phyloP scores from a whole-genome alignment of 2,888 invertebrate genomes.

The Alentia gelatinosa region DNA sequence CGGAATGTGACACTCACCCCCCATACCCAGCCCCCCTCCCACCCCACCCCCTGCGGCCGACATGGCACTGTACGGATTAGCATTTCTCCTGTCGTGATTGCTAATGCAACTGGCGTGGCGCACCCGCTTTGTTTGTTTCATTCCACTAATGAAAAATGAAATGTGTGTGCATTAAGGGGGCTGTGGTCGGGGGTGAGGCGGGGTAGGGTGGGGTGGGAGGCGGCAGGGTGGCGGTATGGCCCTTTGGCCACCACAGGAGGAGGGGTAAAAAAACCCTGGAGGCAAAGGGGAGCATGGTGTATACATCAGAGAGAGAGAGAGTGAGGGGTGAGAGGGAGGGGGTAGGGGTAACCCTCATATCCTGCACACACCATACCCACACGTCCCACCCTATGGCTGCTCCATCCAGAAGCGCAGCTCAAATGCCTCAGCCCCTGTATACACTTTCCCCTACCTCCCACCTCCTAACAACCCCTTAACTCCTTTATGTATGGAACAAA shows the following conservation, averaged over 20 bases:
- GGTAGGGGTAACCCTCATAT: no score
- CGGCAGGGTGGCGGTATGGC: neutral
- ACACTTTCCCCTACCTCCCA: neutral
- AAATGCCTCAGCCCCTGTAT: neutral
- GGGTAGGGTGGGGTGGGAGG: neutral
- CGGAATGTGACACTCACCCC: conserved; percentile 23
- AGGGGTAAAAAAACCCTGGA: neutral
- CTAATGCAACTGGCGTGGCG: conserved; percentile 46
- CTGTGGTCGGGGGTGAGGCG: neutral
- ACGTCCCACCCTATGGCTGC: neutral
- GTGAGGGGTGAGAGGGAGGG: no score
- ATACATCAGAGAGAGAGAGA: conserved; percentile 13
- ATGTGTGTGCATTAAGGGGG: conserved; percentile 49
- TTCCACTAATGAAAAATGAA: conserved; percentile 50
- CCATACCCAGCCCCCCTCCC: neutral
- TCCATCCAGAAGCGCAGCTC: no score
- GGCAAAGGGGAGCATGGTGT: neutral
- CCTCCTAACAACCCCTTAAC: neutral
- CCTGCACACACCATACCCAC: neutral
- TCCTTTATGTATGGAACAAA: conserved; percentile 45
- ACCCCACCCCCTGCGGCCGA: neutral
- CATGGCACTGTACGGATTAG: neutral
- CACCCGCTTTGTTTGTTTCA: conserved; percentile 38
- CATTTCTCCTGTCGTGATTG: conserved; percentile 52
- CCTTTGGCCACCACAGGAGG: neutral